Percentiles rank a stretch among this genome's conserved stretches.
phyloP scores from a whole-genome alignment of 2,113 vertebrate genomes.

The Engystomops pustulosus region DNA sequence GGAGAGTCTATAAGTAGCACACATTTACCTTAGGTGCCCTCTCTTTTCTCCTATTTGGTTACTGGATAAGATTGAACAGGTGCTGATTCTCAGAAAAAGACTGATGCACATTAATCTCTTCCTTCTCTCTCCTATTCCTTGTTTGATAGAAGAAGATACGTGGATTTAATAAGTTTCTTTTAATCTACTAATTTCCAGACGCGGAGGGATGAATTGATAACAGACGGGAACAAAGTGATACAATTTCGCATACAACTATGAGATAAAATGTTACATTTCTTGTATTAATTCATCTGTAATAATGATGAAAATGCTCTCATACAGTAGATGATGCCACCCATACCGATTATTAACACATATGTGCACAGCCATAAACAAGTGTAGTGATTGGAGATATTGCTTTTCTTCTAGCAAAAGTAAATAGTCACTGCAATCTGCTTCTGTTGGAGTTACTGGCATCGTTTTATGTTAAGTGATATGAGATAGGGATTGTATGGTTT shows the following conservation, averaged over 20 bases:
- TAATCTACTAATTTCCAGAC: not conserved
- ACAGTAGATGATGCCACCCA: not conserved
- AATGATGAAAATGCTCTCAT: not conserved
- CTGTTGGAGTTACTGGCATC: too few relatives aligned
- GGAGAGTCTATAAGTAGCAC: constrained; percentile 2
- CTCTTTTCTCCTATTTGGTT: not conserved
- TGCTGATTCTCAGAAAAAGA: not conserved
- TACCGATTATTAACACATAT: not conserved
- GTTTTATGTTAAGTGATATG: too few relatives aligned
- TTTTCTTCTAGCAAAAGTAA: too few relatives aligned
- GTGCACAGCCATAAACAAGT: not conserved
- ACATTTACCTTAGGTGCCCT: constrained; percentile 31
- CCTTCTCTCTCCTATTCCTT: not conserved
- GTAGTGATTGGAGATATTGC: not conserved
- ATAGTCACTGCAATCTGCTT: too few relatives aligned
- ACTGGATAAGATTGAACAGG: constrained; percentile 46
- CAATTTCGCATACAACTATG: not conserved
- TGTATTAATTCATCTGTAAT: not conserved
- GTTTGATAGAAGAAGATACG: not conserved
- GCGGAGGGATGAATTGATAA: not conserved
- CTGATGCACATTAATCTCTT: not conserved
- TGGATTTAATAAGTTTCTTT: constrained; percentile 3
- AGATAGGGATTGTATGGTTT: too few relatives aligned
- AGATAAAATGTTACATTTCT: not conserved
- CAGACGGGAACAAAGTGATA: not conserved